Evolutionary conservation across 2,797 vertebrate genomes (phyloP).

Genomic region (Hapalemur alaotrensis): DNA sequence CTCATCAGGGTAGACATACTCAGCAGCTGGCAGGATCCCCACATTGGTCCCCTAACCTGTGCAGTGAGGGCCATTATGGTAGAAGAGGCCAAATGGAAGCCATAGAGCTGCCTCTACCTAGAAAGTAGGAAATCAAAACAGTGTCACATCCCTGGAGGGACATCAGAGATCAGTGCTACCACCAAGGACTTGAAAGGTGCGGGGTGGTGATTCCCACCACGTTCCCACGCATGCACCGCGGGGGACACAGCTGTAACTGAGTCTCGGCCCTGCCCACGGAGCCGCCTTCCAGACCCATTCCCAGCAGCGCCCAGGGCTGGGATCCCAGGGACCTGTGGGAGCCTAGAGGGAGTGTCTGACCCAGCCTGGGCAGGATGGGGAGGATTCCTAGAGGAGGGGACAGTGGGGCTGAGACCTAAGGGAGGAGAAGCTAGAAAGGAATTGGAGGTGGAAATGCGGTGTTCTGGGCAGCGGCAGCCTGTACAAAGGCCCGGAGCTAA

Average conservation of each 20-base stretch:
- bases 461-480: not conserved
- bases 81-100: not conserved
- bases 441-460: not conserved
- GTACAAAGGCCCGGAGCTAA: not conserved
- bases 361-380: not conserved
- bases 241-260: not conserved
- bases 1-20: too few species aligned
- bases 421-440: not conserved
- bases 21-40: not conserved
- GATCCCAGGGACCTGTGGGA: not conserved
- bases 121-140: not conserved
- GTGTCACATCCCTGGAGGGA: not conserved
- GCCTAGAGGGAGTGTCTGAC: not conserved
- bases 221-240: not conserved
- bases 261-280: accelerated
- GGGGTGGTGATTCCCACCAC: not conserved
- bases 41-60: not conserved
- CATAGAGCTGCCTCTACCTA: not conserved
- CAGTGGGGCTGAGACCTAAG: not conserved
- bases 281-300: not conserved
- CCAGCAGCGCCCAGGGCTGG: too few species aligned
- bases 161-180: not conserved
- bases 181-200: not conserved
- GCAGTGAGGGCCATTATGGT: not conserved
- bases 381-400: not conserved